These are phyloP conservation scores for Taeniopygia guttata DNA, from an alignment of 2,797 vertebrate genomes.

Conservation along the genomic window DNA sequence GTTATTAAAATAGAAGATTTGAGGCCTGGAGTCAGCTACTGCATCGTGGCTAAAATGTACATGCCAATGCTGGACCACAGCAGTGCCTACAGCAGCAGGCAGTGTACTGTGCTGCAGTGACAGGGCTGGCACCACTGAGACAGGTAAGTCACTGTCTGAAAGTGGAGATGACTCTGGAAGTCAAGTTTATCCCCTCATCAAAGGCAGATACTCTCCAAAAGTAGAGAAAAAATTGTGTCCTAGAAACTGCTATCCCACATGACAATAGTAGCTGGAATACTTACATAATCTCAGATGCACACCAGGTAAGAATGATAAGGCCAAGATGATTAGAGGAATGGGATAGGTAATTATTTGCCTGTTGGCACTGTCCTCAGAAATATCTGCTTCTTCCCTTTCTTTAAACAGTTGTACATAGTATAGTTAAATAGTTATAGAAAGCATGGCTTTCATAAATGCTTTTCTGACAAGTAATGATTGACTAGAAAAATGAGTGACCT, in stretches of 20 bases:
- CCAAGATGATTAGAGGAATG: neutral
- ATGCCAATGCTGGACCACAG: constrained; percentile 36
- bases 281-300: neutral
- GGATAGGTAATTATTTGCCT: neutral
- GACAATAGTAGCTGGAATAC: neutral
- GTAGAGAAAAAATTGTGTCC: neutral
- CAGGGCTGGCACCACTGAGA: neutral
- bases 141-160: neutral
- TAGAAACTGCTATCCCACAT: neutral
- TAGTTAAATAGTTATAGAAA: neutral
- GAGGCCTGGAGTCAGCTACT: constrained; percentile 46
- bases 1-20: constrained; percentile 50
- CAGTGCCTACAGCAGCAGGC: constrained; percentile 61
- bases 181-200: neutral
- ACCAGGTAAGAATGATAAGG: neutral
- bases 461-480: neutral
- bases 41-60: constrained; percentile 31
- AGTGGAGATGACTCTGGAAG: neutral
- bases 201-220: neutral
- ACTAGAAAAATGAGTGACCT: neutral
- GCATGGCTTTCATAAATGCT: neutral
- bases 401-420: neutral
- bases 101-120: constrained; percentile 28
- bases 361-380: neutral
- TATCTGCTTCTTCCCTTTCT: neutral